Evolutionary conservation across 1,140 invertebrate genomes (phyloP), one percentile per base, ranked within the genome.

Genomic region (Heterodera schachtii): DNA sequence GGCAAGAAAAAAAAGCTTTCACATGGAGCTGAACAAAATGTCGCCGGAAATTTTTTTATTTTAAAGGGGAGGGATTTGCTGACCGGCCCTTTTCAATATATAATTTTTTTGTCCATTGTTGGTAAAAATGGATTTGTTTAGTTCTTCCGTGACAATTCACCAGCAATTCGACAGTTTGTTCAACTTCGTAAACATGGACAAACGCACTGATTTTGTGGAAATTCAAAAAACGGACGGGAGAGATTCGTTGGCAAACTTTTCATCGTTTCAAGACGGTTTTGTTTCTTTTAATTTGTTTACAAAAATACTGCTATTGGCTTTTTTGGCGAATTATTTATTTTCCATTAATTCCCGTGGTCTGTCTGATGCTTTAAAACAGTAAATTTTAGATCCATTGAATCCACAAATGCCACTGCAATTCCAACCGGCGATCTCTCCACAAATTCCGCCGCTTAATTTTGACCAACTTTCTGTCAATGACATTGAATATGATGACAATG

Each of bases 131-230:
- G 52, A 5, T 64, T 64, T 64, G 16, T 16, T 19, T 19, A 64
- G 57, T 19, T 64, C 57, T 64, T 19, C 57, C 57, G 16, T 16
- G 57, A 64, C 57, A 64, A 78, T 70, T 44, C 8, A 13, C 70
- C 60, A 19, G 31, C 70, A 41, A 69, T 70, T 64, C 5, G 49
- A 13, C 16, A 64, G 0, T n/a, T 13, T 19, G 57, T 64, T 64
- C 21, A 46, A 43, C 44, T 78, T 70, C 47, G 52, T 47, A 46
- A 41, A 21, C 66, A n/a, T n/a, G 64, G 66, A 64, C 11, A 78
- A 70, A 70, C 31, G 70, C 31, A 64, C 41, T 69, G 46, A 78
- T n/a, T 64, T 31, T 41, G 4, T 78, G 66, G 77, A 78, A 43
- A 4, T n/a, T 43, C 60, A 21, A 31, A 31, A 31, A 31, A 31